A percentile compares a stretch with the other conserved stretches of the same genome.
Conservation (phyloP, 2,888 invertebrate species). For the Tipula lateralis region DNA sequence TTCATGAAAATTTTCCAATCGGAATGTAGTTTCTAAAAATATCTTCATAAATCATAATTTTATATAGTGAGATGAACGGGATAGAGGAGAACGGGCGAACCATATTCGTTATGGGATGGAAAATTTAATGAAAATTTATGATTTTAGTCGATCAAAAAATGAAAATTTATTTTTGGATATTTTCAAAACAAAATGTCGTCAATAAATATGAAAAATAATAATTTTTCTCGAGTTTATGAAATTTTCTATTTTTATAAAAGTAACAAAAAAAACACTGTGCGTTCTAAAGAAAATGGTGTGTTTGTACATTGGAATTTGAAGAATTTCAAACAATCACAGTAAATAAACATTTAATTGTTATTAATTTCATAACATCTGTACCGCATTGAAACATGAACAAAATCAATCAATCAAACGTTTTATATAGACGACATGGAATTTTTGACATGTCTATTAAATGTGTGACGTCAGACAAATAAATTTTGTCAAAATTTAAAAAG, state of each 20-base stretch:
- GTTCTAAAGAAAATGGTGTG: background rate
- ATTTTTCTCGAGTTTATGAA: background rate
- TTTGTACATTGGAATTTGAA: background rate
- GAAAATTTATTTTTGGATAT: background rate
- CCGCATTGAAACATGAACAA: background rate
- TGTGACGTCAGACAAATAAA: constrained; percentile 24
- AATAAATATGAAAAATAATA: constrained; percentile 19
- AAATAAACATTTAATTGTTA: background rate
- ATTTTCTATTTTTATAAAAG: background rate
- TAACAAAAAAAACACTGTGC: too few species aligned
- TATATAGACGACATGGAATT: background rate
- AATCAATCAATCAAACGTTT: background rate
- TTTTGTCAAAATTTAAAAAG: background rate
- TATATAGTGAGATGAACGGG: background rate
- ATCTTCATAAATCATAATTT: background rate
- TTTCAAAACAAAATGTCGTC: constrained; percentile 24
- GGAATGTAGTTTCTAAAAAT: background rate
- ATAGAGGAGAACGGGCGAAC: background rate
- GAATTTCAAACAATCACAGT: background rate
- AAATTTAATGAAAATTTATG: background rate
- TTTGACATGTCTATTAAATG: background rate
- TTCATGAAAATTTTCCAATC: background rate
- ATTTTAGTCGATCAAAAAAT: background rate
- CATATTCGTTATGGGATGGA: background rate
- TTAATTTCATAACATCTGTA: background rate